Evolutionary conservation across 2,113 vertebrate species (phyloP).

Genomic region (Myodes glareolus): DNA sequence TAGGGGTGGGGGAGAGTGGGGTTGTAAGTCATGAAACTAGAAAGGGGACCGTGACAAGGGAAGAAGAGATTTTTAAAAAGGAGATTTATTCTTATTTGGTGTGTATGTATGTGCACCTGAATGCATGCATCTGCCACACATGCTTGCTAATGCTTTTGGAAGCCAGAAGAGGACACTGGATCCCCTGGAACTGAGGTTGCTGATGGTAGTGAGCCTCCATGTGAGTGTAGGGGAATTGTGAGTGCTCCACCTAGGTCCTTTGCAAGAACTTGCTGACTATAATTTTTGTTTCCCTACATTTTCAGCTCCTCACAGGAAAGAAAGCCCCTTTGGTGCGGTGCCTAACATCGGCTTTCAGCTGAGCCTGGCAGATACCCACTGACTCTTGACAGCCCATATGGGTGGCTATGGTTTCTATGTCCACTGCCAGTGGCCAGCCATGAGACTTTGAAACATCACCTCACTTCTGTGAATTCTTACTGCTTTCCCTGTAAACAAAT

Average conservation of each 20-base stretch:
- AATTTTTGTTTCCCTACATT: not conserved
- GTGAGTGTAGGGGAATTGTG: not conserved
- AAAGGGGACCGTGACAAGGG: not conserved
- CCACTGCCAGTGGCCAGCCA: not conserved
- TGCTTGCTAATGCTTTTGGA: not conserved
- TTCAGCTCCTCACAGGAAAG: not conserved
- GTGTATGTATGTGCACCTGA: not conserved
- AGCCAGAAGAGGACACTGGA: not conserved
- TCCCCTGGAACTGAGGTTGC: not conserved
- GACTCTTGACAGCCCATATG: not conserved
- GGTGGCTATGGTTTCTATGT: no score
- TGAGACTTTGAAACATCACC: not conserved
- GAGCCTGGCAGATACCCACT: not conserved
- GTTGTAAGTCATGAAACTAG: not conserved
- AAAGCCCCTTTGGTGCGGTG: not conserved
- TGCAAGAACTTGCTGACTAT: not conserved
- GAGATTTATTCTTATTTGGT: not conserved
- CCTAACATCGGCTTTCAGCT: not conserved
- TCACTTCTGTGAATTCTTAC: not conserved
- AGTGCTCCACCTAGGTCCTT: not conserved
- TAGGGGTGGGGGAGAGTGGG: not conserved
- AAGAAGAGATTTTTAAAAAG: not conserved
- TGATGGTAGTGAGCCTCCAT: not conserved
- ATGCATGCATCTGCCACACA: no score
- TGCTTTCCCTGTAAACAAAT: slow-evolving; percentile 5